Percentiles rank a stretch among this genome's conserved stretches.
Evolutionary conservation across 2,797 vertebrate genomes (phyloP).

Genomic region (Tragelaphus oryx): DNA sequence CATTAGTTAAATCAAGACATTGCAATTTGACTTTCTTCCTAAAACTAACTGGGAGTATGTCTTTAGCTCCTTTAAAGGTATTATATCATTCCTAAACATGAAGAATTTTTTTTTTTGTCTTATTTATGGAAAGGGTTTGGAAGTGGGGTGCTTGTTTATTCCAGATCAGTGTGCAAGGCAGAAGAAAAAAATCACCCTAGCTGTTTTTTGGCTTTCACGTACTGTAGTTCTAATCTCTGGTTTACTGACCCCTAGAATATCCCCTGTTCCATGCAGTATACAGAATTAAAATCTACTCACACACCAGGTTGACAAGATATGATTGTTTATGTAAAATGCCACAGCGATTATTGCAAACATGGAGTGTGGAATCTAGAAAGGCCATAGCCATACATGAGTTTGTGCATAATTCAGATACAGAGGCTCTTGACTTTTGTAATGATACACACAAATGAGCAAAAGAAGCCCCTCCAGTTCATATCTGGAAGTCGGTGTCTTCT

Average conservation of each 20-base stretch:
- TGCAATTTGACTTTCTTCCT: background rate
- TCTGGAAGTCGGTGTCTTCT: background rate
- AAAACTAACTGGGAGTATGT: background rate
- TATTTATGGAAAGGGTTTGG: background rate
- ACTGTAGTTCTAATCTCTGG: background rate
- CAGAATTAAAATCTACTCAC: background rate
- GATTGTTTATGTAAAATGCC: background rate
- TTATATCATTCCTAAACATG: background rate
- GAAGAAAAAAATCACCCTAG: background rate
- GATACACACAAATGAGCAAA: background rate
- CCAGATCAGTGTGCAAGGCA: background rate
- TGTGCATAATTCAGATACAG: background rate
- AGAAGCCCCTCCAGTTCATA: background rate
- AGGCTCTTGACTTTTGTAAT: background rate
- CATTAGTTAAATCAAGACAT: background rate
- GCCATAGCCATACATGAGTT: background rate
- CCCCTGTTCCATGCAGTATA: background rate
- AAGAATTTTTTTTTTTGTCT: background rate
- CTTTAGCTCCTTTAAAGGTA: background rate
- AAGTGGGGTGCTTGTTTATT: background rate
- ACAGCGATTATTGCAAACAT: accelerated
- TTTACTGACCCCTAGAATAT: background rate
- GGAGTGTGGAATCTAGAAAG: background rate
- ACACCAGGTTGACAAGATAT: background rate
- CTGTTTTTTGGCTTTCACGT: background rate